A percentile compares a stretch with the other conserved stretches of the same genome.
Evolutionary conservation across 2,888 invertebrate species (phyloP).

Genomic region (Lordiphosa fenestrarum): DNA sequence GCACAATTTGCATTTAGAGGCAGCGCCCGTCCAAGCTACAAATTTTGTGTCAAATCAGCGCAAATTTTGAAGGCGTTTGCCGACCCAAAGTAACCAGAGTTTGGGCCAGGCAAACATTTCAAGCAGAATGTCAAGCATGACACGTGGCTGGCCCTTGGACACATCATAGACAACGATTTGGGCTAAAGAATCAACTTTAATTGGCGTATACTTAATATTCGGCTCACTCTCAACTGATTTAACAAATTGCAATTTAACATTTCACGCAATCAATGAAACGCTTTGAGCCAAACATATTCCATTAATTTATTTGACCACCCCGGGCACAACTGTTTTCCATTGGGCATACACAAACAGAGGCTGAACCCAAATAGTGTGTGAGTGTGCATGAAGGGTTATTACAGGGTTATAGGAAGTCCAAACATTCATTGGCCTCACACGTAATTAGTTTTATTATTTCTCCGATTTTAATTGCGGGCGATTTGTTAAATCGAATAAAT

Average conservation of each 20-base stretch:
- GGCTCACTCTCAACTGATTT: slow-evolving; percentile 28
- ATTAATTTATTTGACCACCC: slow-evolving; percentile 57
- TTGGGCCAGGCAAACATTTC: slow-evolving; percentile 55
- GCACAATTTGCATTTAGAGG: slow-evolving; percentile 64
- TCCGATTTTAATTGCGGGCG: slow-evolving; percentile 41
- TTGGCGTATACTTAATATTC: slow-evolving; percentile 50
- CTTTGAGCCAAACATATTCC: slow-evolving; percentile 14
- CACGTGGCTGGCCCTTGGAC: slow-evolving; percentile 32
- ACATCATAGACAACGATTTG: slow-evolving; percentile 11
- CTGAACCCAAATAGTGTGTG: slow-evolving; percentile 12
- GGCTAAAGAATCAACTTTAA: not conserved
- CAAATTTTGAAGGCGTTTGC: slow-evolving; percentile 44
- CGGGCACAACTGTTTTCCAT: slow-evolving; percentile 22
- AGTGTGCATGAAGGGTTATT: slow-evolving; percentile 45
- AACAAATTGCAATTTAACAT: slow-evolving; percentile 31
- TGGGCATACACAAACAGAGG: not conserved
- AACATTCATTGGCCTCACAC: slow-evolving; percentile 50
- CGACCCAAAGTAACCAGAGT: slow-evolving; percentile 16
- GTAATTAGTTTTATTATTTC: slow-evolving; percentile 40
- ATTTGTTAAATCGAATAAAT: slow-evolving; percentile 53
- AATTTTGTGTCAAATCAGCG: slow-evolving; percentile 70
- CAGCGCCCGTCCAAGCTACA: slow-evolving; percentile 20
- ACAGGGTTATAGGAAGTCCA: slow-evolving; percentile 31
- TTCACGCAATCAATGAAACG: slow-evolving; percentile 44
- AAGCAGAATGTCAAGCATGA: slow-evolving; percentile 48